Percentiles rank a stretch among this genome's conserved stretches.
phyloP scores from a whole-genome alignment of 2,797 vertebrate species.

The Periparus ater region DNA sequence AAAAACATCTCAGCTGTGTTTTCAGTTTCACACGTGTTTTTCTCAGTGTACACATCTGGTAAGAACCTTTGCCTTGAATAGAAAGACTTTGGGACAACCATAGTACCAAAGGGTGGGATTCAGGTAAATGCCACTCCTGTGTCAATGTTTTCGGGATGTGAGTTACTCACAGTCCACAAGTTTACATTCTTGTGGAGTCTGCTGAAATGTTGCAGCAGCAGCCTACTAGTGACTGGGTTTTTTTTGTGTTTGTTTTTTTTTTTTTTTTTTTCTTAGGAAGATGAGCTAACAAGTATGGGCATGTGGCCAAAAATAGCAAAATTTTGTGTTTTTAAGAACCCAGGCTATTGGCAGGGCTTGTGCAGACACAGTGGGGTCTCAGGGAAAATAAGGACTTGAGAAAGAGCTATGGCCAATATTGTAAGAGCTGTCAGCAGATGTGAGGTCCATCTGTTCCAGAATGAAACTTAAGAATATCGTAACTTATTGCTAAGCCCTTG shows the following conservation, averaged over 20 bases:
- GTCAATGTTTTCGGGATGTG: not conserved
- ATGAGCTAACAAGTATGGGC: not conserved
- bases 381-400: not conserved
- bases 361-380: not conserved
- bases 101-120: not conserved
- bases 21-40: not conserved
- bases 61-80: not conserved
- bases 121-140: not conserved
- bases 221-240: not conserved
- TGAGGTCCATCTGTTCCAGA: not conserved
- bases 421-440: not conserved
- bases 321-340: not conserved
- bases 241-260: not conserved
- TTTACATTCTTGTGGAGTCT: not conserved
- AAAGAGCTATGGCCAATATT: not conserved
- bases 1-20: not conserved
- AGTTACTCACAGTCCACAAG: not conserved
- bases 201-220: not conserved
- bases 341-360: not conserved
- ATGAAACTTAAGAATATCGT: not conserved
- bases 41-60: not conserved
- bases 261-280: not conserved
- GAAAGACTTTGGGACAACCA: not conserved
- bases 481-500: not conserved
- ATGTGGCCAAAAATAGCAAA: not conserved